Conservation (phyloP, 2,888 invertebrate species). For the Apotomis capreana region DNA sequence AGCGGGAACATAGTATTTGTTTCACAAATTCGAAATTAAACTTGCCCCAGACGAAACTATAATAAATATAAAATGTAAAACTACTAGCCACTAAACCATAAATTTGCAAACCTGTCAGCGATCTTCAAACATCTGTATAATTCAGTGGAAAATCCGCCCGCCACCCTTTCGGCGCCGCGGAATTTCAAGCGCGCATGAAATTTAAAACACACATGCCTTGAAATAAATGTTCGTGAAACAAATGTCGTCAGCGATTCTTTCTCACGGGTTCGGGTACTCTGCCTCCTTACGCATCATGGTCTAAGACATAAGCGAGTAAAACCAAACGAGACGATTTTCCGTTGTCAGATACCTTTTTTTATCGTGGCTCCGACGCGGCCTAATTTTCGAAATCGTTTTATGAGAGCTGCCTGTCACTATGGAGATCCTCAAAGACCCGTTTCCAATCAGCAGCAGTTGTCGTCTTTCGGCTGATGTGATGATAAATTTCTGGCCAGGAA, state of each 20-base stretch:
- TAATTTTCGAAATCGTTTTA: too few species aligned
- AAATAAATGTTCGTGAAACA: constrained; percentile 65
- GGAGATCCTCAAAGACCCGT: too few species aligned
- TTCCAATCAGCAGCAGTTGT: too few species aligned
- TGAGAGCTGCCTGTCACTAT: too few species aligned
- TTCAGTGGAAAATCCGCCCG: constrained; percentile 11
- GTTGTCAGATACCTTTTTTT: too few species aligned
- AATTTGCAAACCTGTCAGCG: constrained; percentile 23
- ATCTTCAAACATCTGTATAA: constrained; percentile 27
- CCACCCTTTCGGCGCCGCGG: constrained; percentile 29
- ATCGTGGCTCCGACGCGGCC: too few species aligned
- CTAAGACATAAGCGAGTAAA: constrained; percentile 42
- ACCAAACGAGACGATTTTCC: neutral
- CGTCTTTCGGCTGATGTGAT: too few species aligned
- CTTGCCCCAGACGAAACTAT: neutral
- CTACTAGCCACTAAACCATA: constrained; percentile 6
- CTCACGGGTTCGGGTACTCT: constrained; percentile 70
- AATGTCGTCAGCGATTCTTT: constrained; percentile 75
- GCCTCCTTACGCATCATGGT: constrained; percentile 60
- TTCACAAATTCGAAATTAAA: neutral
- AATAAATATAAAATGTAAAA: neutral
- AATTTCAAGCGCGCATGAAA: constrained; percentile 46
- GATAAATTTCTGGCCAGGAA: too few species aligned
- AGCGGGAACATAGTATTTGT: neutral
- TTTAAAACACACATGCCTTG: constrained; percentile 64